Base-by-base conservation (phyloP, 35 echinoderm and acorn worm species). In the Heliocidaris erythrogramma region DNA sequence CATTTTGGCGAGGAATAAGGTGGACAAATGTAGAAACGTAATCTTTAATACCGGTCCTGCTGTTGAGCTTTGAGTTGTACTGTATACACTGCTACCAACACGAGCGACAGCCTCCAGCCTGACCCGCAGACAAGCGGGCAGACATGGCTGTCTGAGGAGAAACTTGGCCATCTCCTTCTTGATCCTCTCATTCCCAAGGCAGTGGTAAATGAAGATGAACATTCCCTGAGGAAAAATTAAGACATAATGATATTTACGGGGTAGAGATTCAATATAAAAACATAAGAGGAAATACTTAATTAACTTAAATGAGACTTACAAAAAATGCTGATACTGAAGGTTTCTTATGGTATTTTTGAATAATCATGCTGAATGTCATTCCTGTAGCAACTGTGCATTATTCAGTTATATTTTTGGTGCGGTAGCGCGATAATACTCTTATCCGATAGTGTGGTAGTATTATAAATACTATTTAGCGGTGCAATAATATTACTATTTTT, bases 161-260 rank as follows among this genome's bases (percentile, higher is more conserved):
- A 93, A 85, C 48, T 94, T 95, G 12, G 53, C 48, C 49, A 97
- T 92, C 93, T 99, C 96, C 32, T 94, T 94, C 31, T 97, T 94
- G 24, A 99, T 92, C 48, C 95, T 90, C 30, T 99, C 98, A 32
- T 99, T 99, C 13, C 95, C 95, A 48, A 99, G 56, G 86, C 98
- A 99, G 93, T 99, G 95, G 88, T 97, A 99, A 30, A 99, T 42
- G 90, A 99, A 99, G 30, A 99, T 99, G 47, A 99, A 99, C 27
- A 97, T 49, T 16, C 98, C 98, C 97, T 98, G 93, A 27, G 94
- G 60, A 49, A 35, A 96, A 16, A 32, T n/a, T 93, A 65, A 90
- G 11, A 50, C 93, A 95, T 16, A 49, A 95, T 78, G 1, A 78
- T 29, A 78, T 78, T 13, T 56, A 56, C 10, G 52, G 9, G 9